Conservation (phyloP, 2,113 vertebrate species). For the Antennarius striatus region DNA sequence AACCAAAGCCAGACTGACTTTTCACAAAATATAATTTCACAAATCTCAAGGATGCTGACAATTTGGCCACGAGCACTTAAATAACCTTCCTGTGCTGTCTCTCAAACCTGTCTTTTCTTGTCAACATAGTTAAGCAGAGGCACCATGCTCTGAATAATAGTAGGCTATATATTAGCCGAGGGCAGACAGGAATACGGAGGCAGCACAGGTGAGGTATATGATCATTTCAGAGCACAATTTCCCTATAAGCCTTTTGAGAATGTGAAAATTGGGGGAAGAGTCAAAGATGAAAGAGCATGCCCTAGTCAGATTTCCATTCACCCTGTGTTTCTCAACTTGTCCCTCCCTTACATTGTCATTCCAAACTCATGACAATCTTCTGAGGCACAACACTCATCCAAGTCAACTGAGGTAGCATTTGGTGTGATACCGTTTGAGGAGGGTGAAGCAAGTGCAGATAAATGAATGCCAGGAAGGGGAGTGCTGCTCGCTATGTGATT, state of each 20-base stretch:
- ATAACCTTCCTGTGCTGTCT: neutral
- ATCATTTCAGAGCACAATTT: slow-evolving; percentile 43
- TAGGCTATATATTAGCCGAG: slow-evolving; percentile 26
- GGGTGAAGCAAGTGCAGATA: too few relatives aligned
- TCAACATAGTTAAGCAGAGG: slow-evolving; percentile 2
- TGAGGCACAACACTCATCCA: neutral
- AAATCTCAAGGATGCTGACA: neutral
- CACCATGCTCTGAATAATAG: slow-evolving; percentile 2
- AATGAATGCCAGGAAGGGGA: slow-evolving; percentile 45
- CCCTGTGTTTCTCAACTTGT: slow-evolving; percentile 11
- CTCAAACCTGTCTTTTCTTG: slow-evolving; percentile 1
- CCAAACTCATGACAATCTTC: neutral
- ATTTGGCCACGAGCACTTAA: neutral
- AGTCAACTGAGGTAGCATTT: slow-evolving; percentile 26
- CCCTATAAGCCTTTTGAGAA: slow-evolving; percentile 16
- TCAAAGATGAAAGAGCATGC: slow-evolving; percentile 28
- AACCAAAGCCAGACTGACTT: neutral
- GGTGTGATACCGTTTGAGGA: neutral
- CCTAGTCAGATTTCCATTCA: slow-evolving; percentile 10
- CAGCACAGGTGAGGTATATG: slow-evolving; percentile 45
- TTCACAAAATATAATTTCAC: neutral
- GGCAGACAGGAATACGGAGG: slow-evolving; percentile 24
- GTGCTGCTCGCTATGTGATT: slow-evolving; percentile 48
- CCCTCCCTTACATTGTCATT: neutral
- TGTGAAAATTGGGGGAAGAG: slow-evolving; percentile 7